Evolutionary conservation across 2,888 invertebrate species (phyloP), one percentile per base, ranked within the genome.

Genomic region (Malacosoma neustria): DNA sequence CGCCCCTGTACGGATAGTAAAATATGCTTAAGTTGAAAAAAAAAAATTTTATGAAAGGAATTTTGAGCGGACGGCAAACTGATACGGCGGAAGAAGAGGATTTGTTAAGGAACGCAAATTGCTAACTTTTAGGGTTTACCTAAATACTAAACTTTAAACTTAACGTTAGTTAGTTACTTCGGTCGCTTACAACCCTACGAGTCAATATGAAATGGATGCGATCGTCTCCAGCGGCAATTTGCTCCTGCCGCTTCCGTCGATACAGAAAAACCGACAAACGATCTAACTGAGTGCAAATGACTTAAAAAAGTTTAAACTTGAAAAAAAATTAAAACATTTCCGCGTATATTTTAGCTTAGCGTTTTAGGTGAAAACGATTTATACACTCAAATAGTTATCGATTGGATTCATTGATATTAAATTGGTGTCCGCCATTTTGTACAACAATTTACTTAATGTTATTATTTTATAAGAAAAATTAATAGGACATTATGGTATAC

Each of bases 171-270:
- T n/a, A n/a, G n/a, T n/a, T n/a, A n/a, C n/a, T n/a, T n/a, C n/a
- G n/a, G n/a, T n/a, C n/a, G n/a, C n/a, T n/a, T n/a, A 7, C 51
- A 55, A 45, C 62, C 61, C 61, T 68, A 61, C 39, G 43, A 55
- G 66, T 57, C 60, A 64, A 61, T 66, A 65, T 57, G 49, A 54
- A 67, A 61, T 58, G 56, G 60, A 62, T 61, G 47, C 50, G 47
- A 53, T 49, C 41, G 37, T 37, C 35, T 40, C 48, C 48, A 35
- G 36, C 40, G 34, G 52, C 48, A 36, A 43, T 47, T 33, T 36
- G 32, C 32, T 38, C 36, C 32, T 44, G 39, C 32, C 36, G 15
- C 31, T 43, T 15, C 38, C 29, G 13, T 29, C 34, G 29, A 38
- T 36, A 37, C 34, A 34, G 35, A 42, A 42, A 30, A 34, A 32